A percentile compares a stretch with the other conserved stretches of the same genome.
These are phyloP conservation scores for Myodes glareolus DNA, from an alignment of 2,113 vertebrate species.

Conservation along the genomic window DNA sequence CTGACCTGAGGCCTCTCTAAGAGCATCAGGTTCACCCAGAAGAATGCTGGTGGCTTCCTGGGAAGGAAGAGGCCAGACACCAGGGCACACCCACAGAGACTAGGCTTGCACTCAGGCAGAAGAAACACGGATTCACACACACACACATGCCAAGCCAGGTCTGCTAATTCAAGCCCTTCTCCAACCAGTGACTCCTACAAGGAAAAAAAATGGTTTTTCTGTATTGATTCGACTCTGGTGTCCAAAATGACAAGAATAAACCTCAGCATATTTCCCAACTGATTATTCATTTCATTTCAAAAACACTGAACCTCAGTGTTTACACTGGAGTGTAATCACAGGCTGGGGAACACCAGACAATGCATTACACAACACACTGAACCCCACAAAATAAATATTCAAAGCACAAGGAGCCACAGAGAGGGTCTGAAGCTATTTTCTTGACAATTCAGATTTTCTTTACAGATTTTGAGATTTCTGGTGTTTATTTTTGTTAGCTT, in stretches of 20 bases:
- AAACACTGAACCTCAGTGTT: fast-evolving
- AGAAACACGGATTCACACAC: slow-evolving; percentile 91
- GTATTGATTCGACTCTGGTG: neutral
- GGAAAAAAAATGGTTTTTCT: neutral
- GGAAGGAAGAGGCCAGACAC: slow-evolving; percentile 90
- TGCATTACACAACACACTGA: fast-evolving
- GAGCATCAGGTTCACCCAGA: neutral
- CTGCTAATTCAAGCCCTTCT: slow-evolving; percentile 61
- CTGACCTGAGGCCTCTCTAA: neutral
- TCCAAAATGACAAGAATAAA: neutral
- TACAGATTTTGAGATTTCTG: neutral
- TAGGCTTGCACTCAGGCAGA: slow-evolving; percentile 90
- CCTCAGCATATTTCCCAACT: neutral
- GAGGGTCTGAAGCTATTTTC: neutral
- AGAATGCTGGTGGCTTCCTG: slow-evolving; percentile 71
- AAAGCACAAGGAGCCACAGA: no score
- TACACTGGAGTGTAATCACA: fast-evolving
- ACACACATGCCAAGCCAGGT: slow-evolving; percentile 71
- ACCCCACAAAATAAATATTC: neutral
- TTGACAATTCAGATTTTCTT: neutral
- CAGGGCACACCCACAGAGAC: slow-evolving; percentile 88
- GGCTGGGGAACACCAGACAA: neutral
- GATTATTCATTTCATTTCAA: neutral
- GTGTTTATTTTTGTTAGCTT: neutral
- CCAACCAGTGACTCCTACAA: neutral